Evolutionary conservation across 2,888 invertebrate species (phyloP).

Genomic region (Macrostomum cliftonense): DNA sequence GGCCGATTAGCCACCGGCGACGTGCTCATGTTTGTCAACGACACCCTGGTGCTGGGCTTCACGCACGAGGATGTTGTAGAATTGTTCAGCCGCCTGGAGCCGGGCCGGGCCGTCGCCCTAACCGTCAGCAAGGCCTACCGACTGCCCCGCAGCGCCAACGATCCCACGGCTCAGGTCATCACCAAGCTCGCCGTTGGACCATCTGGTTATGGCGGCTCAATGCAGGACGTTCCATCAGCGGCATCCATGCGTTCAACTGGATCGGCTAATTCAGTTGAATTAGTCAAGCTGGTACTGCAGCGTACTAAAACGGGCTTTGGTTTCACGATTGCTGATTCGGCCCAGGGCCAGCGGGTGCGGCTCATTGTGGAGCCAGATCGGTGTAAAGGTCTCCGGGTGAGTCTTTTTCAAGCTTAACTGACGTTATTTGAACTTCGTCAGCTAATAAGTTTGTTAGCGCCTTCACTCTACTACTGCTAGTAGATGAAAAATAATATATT

Average conservation of each 20-base stretch:
- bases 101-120: not conserved
- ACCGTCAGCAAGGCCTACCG: not conserved
- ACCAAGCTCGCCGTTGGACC: not conserved
- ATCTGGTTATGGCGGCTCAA: not conserved
- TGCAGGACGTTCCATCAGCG: not conserved
- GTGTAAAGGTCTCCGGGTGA: not conserved
- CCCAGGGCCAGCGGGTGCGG: constrained; percentile 54
- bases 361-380: not conserved
- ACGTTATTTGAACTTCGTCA: too few relatives aligned
- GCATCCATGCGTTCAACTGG: too few relatives aligned
- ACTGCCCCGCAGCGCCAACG: not conserved
- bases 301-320: constrained; percentile 55
- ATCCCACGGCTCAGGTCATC: not conserved
- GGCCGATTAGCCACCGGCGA: constrained; percentile 69
- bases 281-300: not conserved
- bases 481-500: too few relatives aligned
- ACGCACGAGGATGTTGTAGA: constrained; percentile 84
- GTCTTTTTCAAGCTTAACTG: too few relatives aligned
- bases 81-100: constrained; percentile 46
- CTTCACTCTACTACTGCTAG: too few relatives aligned
- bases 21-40: constrained; percentile 74
- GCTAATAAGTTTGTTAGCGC: too few relatives aligned
- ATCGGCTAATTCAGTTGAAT: not conserved
- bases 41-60: constrained; percentile 71
- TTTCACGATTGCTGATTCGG: constrained; percentile 90